phyloP scores from a whole-genome alignment of 2,888 invertebrate species.

The Lasiommata megera region DNA sequence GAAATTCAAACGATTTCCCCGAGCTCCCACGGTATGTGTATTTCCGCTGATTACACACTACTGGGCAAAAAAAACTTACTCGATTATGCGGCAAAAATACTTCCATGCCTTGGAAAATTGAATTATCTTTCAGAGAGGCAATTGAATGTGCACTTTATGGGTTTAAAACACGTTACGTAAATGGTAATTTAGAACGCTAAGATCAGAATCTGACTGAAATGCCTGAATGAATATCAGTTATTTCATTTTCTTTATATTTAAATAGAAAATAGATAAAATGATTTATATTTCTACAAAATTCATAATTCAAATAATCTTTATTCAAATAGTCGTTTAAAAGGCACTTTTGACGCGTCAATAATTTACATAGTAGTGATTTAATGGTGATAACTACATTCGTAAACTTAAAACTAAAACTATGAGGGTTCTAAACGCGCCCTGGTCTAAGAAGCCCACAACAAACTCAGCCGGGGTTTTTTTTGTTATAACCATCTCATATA shows the following conservation, averaged over 20 bases:
- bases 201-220: background rate
- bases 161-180: background rate
- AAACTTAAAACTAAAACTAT: no score
- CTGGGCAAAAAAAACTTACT: background rate
- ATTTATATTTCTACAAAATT: no score
- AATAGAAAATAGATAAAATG: background rate
- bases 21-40: slow-evolving; percentile 10
- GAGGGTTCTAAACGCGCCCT: no score
- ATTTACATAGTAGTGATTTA: no score
- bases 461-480: no score
- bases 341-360: no score
- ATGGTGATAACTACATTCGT: no score
- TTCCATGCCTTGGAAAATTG: slow-evolving; percentile 3
- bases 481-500: no score
- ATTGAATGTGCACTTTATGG: slow-evolving; percentile 1
- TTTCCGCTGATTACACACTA: slow-evolving; percentile 11
- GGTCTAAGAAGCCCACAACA: no score
- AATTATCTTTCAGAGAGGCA: slow-evolving; percentile 2
- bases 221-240: no score
- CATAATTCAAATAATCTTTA: no score
- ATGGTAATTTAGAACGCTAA: background rate
- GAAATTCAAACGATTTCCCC: slow-evolving; percentile 8
- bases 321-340: no score
- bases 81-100: slow-evolving; percentile 2
- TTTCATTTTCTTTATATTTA: background rate